phyloP scores from a whole-genome alignment of 92 coral and sea anemone species.

The Bergia sp. region DNA sequence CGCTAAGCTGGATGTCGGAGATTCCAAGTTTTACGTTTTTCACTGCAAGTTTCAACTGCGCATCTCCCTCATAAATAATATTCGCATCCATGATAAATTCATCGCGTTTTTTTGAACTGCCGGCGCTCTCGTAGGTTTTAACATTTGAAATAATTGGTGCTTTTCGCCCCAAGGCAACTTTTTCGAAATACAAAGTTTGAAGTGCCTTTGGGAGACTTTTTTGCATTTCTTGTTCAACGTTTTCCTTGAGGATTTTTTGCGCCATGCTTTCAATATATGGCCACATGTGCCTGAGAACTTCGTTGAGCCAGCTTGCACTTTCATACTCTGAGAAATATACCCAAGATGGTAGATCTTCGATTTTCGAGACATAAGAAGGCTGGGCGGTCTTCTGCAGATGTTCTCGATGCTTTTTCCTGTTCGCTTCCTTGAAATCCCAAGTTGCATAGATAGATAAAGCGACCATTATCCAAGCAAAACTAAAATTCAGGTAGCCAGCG shows the following conservation, averaged over 20 bases:
- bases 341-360: constrained; percentile 74
- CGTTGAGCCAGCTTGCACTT: constrained; percentile 82
- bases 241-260: constrained; percentile 66
- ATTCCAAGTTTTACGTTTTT: constrained; percentile 80
- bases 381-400: constrained; percentile 55
- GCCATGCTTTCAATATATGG: constrained; percentile 83
- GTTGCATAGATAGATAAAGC: constrained; percentile 53
- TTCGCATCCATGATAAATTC: constrained; percentile 85
- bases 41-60: constrained; percentile 74
- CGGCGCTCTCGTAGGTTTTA: constrained; percentile 61
- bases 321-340: constrained; percentile 75
- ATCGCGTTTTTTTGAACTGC: constrained; percentile 30
- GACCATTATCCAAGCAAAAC: constrained; percentile 77
- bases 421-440: constrained; percentile 65
- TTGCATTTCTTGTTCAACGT: constrained; percentile 86
- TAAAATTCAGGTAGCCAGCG: constrained; percentile 62
- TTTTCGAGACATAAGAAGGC: constrained; percentile 62
- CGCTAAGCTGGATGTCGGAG: constrained; percentile 85
- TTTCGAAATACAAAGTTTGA: constrained; percentile 79
- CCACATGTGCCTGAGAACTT: constrained; percentile 82
- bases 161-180: constrained; percentile 81
- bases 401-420: constrained; percentile 52
- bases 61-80: constrained; percentile 85
- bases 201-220: constrained; percentile 73
- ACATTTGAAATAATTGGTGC: constrained; percentile 82